Evolutionary conservation across 2,888 invertebrate species (phyloP), one percentile per base, ranked within the genome.

Genomic region (Coelinius sp.): DNA sequence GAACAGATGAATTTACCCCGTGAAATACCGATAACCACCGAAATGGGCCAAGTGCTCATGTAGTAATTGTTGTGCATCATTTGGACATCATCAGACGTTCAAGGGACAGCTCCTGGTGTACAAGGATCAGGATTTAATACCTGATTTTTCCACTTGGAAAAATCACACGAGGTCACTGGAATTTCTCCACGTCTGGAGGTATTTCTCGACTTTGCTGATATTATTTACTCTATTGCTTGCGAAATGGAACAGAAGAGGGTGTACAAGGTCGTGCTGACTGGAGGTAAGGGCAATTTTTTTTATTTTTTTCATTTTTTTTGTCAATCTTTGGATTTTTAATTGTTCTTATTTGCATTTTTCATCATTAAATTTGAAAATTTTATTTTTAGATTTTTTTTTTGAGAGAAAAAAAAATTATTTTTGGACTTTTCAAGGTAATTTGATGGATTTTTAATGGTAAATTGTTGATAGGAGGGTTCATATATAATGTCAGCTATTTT

Each of bases 191-290:
- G 6, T 27, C 31, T 35, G 8, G 35, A 31, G 20, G 31, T 14
- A 31, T 59, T 59, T 35, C 20, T 27, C 1, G 46, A 6, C 8
- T 27, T 8, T n/a, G 8, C 7, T 27, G 14, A 14, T 7, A 14
- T 27, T n/a, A 31, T 17, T 14, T 10, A 59, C 59, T 31, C 35
- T 20, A 20, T 41, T 41, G 24, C 17, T n/a, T 17, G 46, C 68
- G 73, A 80, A 80, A 74, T 88, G 88, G 89, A 89, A 82, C 90
- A 91, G 84, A 93, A 92, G 89, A 93, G 92, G 81, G 92, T 95
- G 81, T 95, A 95, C 90, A 94, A 93, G 89, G 90, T 96, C 82
- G 96, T 96, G 79, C 91, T 97, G 79, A 96, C 96, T 80, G 96
- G 96, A 90, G 96, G 96, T 95, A 91, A 92, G 93, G 14, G n/a